Percentiles rank a stretch among this genome's conserved stretches.
Conservation (phyloP, 2,113 vertebrate species). For the Misgurnus anguillicaudatus region DNA sequence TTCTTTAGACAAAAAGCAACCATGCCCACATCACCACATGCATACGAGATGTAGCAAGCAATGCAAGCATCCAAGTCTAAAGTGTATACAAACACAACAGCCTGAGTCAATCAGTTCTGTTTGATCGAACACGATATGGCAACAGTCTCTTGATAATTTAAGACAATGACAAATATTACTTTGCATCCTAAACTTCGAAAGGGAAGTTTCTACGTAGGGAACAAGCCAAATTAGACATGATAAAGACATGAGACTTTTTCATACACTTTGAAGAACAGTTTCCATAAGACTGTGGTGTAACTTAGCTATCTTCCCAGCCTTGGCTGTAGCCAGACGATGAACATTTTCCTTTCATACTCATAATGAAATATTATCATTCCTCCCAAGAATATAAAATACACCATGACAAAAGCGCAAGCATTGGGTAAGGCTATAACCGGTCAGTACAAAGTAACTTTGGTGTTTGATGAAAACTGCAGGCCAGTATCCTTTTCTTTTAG, state of each 20-base stretch:
- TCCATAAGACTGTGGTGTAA: neutral
- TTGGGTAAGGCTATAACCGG: neutral
- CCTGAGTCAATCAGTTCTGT: neutral
- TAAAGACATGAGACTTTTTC: neutral
- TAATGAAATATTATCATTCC: neutral
- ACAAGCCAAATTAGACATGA: neutral
- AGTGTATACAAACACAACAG: conserved; percentile 1
- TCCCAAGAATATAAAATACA: neutral
- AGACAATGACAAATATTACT: neutral
- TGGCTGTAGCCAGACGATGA: no score
- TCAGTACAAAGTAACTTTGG: conserved; percentile 27
- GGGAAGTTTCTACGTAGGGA: no score
- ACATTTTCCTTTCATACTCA: neutral
- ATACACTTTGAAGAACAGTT: neutral
- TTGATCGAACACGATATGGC: neutral
- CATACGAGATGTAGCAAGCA: conserved; percentile 15
- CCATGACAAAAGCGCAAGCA: neutral
- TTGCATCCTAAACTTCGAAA: neutral
- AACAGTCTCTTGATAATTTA: neutral
- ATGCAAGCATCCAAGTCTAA: neutral
- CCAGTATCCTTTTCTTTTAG: neutral
- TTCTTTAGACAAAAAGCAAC: conserved; percentile 7
- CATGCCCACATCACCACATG: conserved; percentile 5
- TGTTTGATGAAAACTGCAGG: conserved; percentile 18
- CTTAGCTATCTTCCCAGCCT: neutral